Percentiles rank a stretch among this genome's conserved stretches.
phyloP scores from a whole-genome alignment of 2,797 vertebrate species.

The Arrhamphus sclerolepis region DNA sequence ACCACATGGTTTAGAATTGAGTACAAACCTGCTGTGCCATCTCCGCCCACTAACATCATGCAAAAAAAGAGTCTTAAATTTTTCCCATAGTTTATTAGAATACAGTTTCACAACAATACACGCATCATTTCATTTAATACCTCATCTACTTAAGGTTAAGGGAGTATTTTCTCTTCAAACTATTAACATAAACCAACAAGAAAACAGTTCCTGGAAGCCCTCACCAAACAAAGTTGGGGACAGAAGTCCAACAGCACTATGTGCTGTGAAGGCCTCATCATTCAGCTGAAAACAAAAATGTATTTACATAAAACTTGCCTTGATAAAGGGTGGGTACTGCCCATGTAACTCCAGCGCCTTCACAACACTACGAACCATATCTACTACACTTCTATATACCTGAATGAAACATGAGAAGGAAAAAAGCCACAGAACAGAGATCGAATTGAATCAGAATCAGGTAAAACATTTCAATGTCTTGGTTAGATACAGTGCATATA shows the following conservation, averaged over 20 bases:
- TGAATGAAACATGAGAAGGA: slow-evolving; percentile 91
- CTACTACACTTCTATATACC: slow-evolving; percentile 96
- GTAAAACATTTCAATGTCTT: slow-evolving; percentile 78
- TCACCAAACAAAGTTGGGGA: slow-evolving; percentile 95
- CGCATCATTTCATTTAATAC: slow-evolving; percentile 80
- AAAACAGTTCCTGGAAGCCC: slow-evolving; percentile 82
- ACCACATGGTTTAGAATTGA: slow-evolving; percentile 15
- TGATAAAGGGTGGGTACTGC: slow-evolving; percentile 86
- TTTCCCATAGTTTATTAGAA: slow-evolving; percentile 92
- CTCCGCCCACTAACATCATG: slow-evolving; percentile 77
- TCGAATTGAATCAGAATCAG: slow-evolving; percentile 83
- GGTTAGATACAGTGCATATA: slow-evolving; percentile 78
- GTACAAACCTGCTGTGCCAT: slow-evolving; percentile 82
- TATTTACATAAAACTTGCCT: slow-evolving; percentile 89
- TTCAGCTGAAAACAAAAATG: slow-evolving; percentile 85
- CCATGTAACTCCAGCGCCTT: slow-evolving; percentile 94
- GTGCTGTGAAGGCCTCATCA: slow-evolving; percentile 91
- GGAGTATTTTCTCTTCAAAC: neutral
- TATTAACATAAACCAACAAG: slow-evolving; percentile 66
- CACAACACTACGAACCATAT: slow-evolving; percentile 96
- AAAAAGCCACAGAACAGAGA: slow-evolving; percentile 90
- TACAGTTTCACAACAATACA: slow-evolving; percentile 88
- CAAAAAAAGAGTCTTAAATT: slow-evolving; percentile 88
- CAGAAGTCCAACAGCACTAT: slow-evolving; percentile 92
- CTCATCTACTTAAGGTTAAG: slow-evolving; percentile 10